These are phyloP conservation scores for Crocallis elinguaria DNA, from an alignment of 2,888 invertebrate genomes.

Conservation along the genomic window DNA sequence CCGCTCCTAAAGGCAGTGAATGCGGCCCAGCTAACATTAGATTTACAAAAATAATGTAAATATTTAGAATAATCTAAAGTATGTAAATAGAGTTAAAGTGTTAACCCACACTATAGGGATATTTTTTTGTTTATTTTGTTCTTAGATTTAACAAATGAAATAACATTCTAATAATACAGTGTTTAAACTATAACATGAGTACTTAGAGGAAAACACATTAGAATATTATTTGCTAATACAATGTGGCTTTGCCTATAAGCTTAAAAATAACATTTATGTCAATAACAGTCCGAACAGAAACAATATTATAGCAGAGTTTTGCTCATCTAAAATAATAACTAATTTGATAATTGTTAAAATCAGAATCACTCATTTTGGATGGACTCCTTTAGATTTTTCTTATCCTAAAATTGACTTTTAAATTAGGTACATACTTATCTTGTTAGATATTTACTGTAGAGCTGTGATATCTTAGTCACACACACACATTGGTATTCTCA, in stretches of 20 bases:
- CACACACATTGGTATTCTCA: constrained; percentile 15
- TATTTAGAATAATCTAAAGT: too few relatives aligned
- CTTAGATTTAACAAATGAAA: not conserved
- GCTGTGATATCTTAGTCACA: constrained; percentile 18
- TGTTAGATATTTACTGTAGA: not conserved
- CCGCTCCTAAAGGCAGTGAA: too few relatives aligned
- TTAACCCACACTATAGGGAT: too few relatives aligned
- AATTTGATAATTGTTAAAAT: constrained; percentile 9
- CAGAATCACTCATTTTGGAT: constrained; percentile 26
- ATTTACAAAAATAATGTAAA: not conserved
- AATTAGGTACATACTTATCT: not conserved
- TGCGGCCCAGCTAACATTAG: not conserved
- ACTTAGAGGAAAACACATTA: not conserved
- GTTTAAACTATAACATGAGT: not conserved
- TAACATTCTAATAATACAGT: not conserved
- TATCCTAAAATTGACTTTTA: constrained; percentile 11
- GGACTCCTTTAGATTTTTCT: constrained; percentile 11
- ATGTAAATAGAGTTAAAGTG: too few relatives aligned
- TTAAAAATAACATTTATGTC: not conserved
- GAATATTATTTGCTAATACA: not conserved
- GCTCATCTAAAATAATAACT: not conserved
- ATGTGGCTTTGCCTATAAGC: constrained; percentile 3
- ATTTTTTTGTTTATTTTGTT: not conserved
- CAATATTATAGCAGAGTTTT: not conserved
- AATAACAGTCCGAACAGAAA: not conserved